Evolutionary conservation across 1,140 invertebrate genomes (phyloP).

Genomic region (Calliphora vicina): DNA sequence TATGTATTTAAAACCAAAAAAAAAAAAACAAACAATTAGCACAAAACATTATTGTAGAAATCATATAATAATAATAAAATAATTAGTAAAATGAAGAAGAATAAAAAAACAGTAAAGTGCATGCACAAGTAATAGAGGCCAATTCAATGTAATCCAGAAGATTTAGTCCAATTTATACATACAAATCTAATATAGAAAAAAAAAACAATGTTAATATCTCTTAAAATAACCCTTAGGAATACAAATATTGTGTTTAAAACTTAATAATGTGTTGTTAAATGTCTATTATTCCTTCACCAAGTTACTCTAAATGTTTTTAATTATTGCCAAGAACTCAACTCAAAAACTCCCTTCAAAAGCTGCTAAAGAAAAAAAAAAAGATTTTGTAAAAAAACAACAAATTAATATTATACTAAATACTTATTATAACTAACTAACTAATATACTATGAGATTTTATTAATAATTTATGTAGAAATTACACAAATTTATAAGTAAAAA

Average conservation of each 20-base stretch:
- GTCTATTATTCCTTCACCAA: not conserved
- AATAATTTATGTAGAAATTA: not conserved
- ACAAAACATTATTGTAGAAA: not conserved
- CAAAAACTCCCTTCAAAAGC: not conserved
- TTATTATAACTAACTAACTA: too few relatives aligned
- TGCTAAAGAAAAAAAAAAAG: not conserved
- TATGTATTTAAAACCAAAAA: too few relatives aligned
- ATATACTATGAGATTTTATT: constrained; percentile 10
- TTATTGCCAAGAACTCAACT: not conserved
- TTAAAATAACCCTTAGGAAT: not conserved
- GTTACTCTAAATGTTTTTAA: not conserved
- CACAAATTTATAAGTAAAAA: not conserved
- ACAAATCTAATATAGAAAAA: not conserved
- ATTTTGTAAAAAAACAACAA: not conserved
- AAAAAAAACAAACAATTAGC: not conserved
- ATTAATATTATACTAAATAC: not conserved
- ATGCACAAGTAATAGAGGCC: not conserved
- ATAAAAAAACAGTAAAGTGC: not conserved
- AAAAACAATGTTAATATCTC: not conserved
- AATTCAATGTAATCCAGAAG: not conserved
- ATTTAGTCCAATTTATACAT: not conserved
- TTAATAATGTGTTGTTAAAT: not conserved
- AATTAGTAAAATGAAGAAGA: not conserved
- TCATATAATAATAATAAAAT: not conserved
- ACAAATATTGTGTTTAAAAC: not conserved